Evolutionary conservation across 2,888 invertebrate genomes (phyloP).

Genomic region (Ophion ventricosus): DNA sequence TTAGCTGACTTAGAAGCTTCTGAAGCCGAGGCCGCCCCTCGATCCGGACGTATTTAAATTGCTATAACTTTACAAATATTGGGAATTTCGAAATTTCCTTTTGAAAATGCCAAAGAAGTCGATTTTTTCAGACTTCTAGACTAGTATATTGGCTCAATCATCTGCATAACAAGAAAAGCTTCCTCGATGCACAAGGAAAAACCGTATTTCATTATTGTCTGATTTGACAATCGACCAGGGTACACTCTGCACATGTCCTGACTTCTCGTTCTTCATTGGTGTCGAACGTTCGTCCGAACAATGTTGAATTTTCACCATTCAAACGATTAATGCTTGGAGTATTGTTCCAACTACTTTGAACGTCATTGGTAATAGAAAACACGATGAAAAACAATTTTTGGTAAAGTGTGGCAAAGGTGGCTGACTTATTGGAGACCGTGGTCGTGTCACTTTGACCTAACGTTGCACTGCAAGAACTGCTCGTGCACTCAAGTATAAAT

Average conservation of each 20-base stretch:
- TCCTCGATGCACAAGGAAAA: background rate
- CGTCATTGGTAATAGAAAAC: background rate
- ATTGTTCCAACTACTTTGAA: background rate
- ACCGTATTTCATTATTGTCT: background rate
- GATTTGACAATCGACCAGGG: too few species aligned
- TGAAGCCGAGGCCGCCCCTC: too few species aligned
- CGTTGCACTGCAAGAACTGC: background rate
- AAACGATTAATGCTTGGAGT: background rate
- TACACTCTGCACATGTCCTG: background rate
- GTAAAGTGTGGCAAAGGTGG: background rate
- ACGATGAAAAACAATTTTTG: conserved; percentile 5
- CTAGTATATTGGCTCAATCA: background rate
- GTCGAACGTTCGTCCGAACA: background rate
- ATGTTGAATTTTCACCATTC: background rate
- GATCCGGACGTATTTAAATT: too few species aligned
- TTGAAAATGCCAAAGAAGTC: too few species aligned
- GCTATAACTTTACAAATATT: too few species aligned
- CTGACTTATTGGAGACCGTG: background rate
- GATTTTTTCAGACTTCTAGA: too few species aligned
- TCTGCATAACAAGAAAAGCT: background rate
- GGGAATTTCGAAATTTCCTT: too few species aligned
- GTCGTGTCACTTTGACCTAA: conserved; percentile 24
- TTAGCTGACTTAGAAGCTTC: too few species aligned
- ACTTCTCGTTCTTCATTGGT: background rate
- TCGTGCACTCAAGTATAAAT: background rate